Base-by-base conservation (phyloP, 1,140 invertebrate genomes). In the Pachyrhynchus sulphureomaculatus region DNA sequence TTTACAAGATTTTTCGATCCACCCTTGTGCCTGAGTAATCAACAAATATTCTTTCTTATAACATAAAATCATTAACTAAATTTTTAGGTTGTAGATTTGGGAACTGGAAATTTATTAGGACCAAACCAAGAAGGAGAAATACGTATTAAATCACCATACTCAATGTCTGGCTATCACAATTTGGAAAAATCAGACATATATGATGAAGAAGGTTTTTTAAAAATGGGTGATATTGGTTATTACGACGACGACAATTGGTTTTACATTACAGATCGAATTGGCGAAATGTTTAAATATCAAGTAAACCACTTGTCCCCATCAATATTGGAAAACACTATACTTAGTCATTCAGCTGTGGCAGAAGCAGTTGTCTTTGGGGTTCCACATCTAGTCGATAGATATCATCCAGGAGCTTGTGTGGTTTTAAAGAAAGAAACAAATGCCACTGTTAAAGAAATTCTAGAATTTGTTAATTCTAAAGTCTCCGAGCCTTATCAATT, bases 271-370 rank as follows among this genome's bases (percentile, higher is more conserved):
- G 90, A 92, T 70, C 77, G 90, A 34, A 73, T 91, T 0, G 92
- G 92, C 71, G 89, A 92, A 68, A 75, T 92, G 3, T n/a, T n/a
- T n/a, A n/a, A n/a, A n/a, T n/a, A n/a, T 68, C 90, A 91, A 76
- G 88, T 84, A 29, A 85, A 84, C 65, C 89, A 92, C 80, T 86
- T 86, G 74, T 79, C 88, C 0, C 90, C 90, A 54, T 85, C 89
- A 0, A 88, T 92, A 75, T 76, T 93, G 54, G 90, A 93, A 88
- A 2, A 77, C 10, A 42, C 89, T 2, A 77, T 92, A 8, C 66
- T 83, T 4, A 73, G 76, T 18, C 86, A 90, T 74, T 82, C 84
- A 0, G 80, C 73, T 0, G 80, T 93, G 1, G 69, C 76, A 24
- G 87, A 90, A 62, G 85, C 79, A 2, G 87, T 83, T 0, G 88